A percentile compares a stretch with the other conserved stretches of the same genome.
Conservation (phyloP, 2,113 vertebrate species). For the Platysteira castanea region DNA sequence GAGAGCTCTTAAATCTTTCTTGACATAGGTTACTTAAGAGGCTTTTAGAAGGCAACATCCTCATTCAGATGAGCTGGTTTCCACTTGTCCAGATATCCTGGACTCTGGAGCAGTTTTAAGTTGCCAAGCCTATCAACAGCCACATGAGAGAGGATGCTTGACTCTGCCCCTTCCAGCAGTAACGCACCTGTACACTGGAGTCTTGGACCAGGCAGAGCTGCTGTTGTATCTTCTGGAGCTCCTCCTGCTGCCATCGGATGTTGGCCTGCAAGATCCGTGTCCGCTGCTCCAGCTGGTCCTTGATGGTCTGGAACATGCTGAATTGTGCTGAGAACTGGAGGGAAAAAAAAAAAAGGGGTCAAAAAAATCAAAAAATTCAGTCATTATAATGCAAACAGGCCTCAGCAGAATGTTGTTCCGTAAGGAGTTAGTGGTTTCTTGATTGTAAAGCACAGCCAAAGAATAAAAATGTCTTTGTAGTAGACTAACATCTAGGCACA, state of each 20-base stretch:
- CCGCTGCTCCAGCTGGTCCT: constrained; percentile 78
- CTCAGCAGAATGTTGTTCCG: background rate
- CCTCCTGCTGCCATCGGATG: constrained; percentile 81
- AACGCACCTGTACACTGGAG: constrained; percentile 71
- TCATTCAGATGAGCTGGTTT: background rate
- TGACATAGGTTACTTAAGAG: background rate
- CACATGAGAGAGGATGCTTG: fast-evolving
- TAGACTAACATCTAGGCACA: background rate
- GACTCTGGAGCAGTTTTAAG: background rate
- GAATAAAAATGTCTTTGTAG: background rate
- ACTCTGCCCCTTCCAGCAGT: background rate
- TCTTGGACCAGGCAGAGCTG: constrained; percentile 80
- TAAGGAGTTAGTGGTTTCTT: background rate
- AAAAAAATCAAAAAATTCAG: background rate
- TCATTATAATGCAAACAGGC: background rate
- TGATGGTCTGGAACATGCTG: constrained; percentile 79
- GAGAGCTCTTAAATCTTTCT: background rate
- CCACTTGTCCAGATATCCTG: background rate
- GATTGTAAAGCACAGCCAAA: background rate
- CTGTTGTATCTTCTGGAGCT: constrained; percentile 80
- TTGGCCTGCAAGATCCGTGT: constrained; percentile 78
- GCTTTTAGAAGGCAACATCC: background rate
- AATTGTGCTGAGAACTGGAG: constrained; percentile 72
- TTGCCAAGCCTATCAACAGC: background rate
- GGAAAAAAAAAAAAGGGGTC: background rate